Base-by-base conservation (phyloP, 2,888 invertebrate species). In the Agonopterix subpropinquella region DNA sequence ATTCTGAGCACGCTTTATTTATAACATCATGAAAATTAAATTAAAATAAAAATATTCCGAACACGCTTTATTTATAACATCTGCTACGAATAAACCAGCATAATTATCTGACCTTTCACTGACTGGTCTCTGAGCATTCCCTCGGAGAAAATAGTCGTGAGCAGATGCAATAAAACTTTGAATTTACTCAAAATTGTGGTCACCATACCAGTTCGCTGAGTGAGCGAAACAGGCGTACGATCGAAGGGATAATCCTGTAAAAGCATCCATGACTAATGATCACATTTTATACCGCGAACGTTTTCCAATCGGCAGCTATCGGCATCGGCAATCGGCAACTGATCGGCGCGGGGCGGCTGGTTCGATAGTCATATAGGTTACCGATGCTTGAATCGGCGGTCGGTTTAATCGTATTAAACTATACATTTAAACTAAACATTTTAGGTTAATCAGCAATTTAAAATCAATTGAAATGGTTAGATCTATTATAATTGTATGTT, bases 211-310 rank as follows among this genome's bases (percentile, higher is more conserved):
- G 52, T 51, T 49, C 53, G 63, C 68, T 65, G 70, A 66, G 61
- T 60, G 53, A 59, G 61, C 61, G 57, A 58, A 59, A 62, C 63
- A 55, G 64, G 58, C 58, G 58, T 57, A 50, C 64, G 52, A 64
- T 65, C 62, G 64, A 63, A 61, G 53, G 66, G 69, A 66, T 74
- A 67, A 74, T 71, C 67, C 67, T 53, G 62, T 62, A 60, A 65
- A 65, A 69, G 64, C 69, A 57, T 62, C 58, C 65, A 65, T 72
- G 67, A 73, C 71, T 73, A 73, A 75, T 73, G 75, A 72, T 68
- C 65, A 65, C 64, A 67, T 71, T 72, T 68, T 65, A 69, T 67
- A 66, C 62, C 58, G 64, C 62, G 52, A 46, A 35, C 41, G 28
- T 15, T 35, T 47, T 46, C 35, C 41, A 37, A 47, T 35, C 11